Evolutionary conservation across 2,888 invertebrate genomes (phyloP), one percentile per base, ranked within the genome.

Genomic region (Aphidoletes aphidimyza): DNA sequence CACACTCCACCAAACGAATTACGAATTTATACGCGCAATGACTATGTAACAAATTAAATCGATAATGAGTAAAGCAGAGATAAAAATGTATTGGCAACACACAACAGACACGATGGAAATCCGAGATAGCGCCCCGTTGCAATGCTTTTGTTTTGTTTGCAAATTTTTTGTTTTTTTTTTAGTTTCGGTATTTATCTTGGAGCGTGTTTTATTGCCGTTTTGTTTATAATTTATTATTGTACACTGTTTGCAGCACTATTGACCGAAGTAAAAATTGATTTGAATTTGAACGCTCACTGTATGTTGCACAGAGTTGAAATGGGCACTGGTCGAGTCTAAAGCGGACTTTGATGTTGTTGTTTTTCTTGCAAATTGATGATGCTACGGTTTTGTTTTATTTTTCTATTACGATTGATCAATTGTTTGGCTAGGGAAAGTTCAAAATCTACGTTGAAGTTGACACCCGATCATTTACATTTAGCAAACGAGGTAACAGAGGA

Each of bases 1-100:
- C 37, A 81, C 37, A 81, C 1, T 37, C 1, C 19, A 37, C 19
- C 3, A 69, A 5, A 69, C 14, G 5, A 30, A 26, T 1, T 30
- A 69, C 2, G 30, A 26, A 69, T 30, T 30, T 69, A 30, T 69
- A 14, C 34, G 30, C 1, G 69, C 69, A 69, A 69, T 69, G 69
- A 69, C 69, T 69, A 30, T n/a, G n/a, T n/a, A 69, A 69, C 69
- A 69, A 69, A 69, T 69, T 69, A 26, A 69, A 69, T 69, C 30
- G 69, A 69, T 30, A 69, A 69, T 69, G 26, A 69, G 69, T n/a
- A 30, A 69, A 30, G 54, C 11, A 69, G 69, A 54, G 22, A 81
- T 78, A 81, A 37, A 81, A 37, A 8, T n/a, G n/a, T 22, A 22
- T 81, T 22, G 81, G 9, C 9, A 37, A 81, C 5, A 17, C 36